Conservation (phyloP, 53 echinoderm and acorn worm species). For the Temnopleurus reevesii region DNA sequence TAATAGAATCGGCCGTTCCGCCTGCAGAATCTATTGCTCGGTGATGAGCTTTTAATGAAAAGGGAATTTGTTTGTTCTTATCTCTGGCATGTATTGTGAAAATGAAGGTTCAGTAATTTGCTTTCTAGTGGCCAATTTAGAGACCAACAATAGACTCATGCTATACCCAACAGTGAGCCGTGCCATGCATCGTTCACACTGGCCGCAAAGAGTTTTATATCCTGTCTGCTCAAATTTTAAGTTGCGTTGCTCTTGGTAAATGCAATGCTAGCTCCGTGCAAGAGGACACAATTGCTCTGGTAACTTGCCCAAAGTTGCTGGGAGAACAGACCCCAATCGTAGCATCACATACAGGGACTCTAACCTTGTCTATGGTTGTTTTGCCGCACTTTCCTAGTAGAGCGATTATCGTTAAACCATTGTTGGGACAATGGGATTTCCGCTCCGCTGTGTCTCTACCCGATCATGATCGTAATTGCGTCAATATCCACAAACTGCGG, state of each 20-base stretch:
- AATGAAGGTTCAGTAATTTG: slow-evolving; percentile 5
- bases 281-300: neutral
- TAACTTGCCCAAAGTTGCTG: neutral
- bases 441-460: slow-evolving; percentile 52
- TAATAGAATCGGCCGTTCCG: neutral
- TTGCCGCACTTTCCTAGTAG: slow-evolving; percentile 28
- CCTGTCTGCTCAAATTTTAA: neutral
- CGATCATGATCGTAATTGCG: slow-evolving; percentile 44
- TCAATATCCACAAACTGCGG: slow-evolving; percentile 43
- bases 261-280: neutral
- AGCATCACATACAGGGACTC: neutral
- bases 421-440: slow-evolving; percentile 44
- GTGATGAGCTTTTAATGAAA: neutral
- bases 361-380: slow-evolving; percentile 43
- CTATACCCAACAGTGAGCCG: neutral
- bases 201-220: neutral
- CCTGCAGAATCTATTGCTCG: neutral
- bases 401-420: slow-evolving; percentile 27
- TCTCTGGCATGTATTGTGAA: neutral
- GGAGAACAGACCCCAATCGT: neutral
- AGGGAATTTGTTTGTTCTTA: neutral
- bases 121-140: slow-evolving; percentile 13
- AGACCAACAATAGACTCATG: slow-evolving; percentile 19
- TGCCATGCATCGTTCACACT: neutral
- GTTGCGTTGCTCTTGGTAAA: neutral